A percentile compares a stretch with the other conserved stretches of the same genome.
These are phyloP conservation scores for Zelleria hepariella DNA, from an alignment of 2,888 invertebrate genomes.

Conservation along the genomic window DNA sequence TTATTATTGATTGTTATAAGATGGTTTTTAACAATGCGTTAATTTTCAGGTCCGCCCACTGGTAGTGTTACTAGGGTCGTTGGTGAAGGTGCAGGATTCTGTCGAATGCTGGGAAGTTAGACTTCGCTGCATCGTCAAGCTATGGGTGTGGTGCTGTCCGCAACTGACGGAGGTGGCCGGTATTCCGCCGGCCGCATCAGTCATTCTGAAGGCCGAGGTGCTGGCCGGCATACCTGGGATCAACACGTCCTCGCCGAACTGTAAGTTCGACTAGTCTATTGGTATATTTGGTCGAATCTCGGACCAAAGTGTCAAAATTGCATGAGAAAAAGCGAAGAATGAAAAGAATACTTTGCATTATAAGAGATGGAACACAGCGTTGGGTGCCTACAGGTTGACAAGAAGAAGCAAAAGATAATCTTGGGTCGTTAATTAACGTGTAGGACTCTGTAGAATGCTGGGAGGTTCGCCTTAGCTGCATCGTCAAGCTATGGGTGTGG, in stretches of 20 bases:
- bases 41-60: conserved; percentile 82
- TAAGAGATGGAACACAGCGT: too few species aligned
- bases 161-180: conserved; percentile 63
- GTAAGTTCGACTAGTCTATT: conserved; percentile 63
- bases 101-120: conserved; percentile 94
- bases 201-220: conserved; percentile 51
- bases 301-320: too few species aligned
- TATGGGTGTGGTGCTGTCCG: conserved; percentile 78
- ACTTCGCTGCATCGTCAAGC: conserved; percentile 86
- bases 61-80: conserved; percentile 87
- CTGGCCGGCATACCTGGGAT: conserved; percentile 54
- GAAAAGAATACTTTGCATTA: too few species aligned
- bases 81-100: conserved; percentile 90
- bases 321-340: too few species aligned
- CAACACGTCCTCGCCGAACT: conserved; percentile 56
- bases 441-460: conserved; percentile 90
- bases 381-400: too few species aligned
- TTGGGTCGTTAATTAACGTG: conserved; percentile 90
- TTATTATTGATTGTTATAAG: too few species aligned
- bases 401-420: too few species aligned
- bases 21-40: too few species aligned
- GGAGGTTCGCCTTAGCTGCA: conserved; percentile 91
- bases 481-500: conserved; percentile 86
- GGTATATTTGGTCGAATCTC: too few species aligned
- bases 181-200: conserved; percentile 50